Conservation (phyloP, 2,797 vertebrate species). For the Mycteria americana region DNA sequence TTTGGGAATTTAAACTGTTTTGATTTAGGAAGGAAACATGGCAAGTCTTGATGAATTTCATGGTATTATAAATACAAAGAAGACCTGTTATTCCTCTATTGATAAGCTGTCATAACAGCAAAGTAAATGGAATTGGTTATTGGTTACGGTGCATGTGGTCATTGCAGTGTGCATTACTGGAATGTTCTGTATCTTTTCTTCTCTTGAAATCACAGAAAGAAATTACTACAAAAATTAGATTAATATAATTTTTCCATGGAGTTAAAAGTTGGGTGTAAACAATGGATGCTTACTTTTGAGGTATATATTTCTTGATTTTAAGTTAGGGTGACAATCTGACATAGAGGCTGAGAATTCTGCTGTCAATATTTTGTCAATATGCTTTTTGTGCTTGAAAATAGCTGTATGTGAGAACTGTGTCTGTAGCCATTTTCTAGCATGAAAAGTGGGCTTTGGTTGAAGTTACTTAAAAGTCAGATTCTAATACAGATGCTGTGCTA, state of each 20-base stretch:
- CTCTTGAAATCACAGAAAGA: neutral
- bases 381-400: neutral
- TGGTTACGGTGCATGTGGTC: neutral
- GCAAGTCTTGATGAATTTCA: neutral
- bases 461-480: neutral
- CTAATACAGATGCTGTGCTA: neutral
- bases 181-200: neutral
- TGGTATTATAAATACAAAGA: neutral
- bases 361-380: neutral
- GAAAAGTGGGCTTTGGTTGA: neutral
- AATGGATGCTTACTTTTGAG: neutral
- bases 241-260: neutral
- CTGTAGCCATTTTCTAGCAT: neutral
- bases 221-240: neutral
- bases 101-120: neutral
- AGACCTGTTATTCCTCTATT: neutral
- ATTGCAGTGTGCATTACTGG: neutral
- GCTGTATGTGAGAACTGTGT: neutral
- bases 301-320: neutral
- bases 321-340: neutral
- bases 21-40: neutral
- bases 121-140: neutral
- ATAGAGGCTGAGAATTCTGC: neutral
- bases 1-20: neutral
- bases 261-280: neutral